Percentiles rank a stretch among this genome's conserved stretches.
Evolutionary conservation across 2,797 vertebrate species (phyloP).

Genomic region (Echeneis naucrates): DNA sequence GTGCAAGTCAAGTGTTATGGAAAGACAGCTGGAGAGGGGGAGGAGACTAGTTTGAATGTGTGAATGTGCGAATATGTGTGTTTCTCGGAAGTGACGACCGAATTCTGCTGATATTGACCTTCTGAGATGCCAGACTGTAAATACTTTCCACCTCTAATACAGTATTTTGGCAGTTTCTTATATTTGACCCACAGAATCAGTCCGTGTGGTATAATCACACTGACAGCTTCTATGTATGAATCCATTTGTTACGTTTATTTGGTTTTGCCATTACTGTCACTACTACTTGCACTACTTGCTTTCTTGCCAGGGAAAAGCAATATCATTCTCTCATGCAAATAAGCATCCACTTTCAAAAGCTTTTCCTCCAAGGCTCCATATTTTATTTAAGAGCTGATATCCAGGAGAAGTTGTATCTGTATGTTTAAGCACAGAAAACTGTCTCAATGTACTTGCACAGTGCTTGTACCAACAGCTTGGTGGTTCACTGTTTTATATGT

Average conservation of each 20-base stretch:
- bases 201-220: neutral
- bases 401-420: too few relatives aligned
- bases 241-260: too few relatives aligned
- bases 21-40: conserved; percentile 28
- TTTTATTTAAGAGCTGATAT: too few relatives aligned
- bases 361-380: neutral
- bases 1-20: conserved; percentile 45
- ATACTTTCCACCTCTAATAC: neutral
- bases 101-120: neutral
- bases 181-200: neutral
- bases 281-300: neutral
- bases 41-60: neutral
- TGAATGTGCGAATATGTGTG: conserved; percentile 6
- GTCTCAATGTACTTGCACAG: too few relatives aligned
- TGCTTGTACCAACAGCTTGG: too few relatives aligned
- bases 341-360: neutral
- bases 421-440: too few relatives aligned
- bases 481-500: too few relatives aligned
- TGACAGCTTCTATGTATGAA: neutral
- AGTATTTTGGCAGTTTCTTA: neutral
- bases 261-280: too few relatives aligned
- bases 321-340: neutral
- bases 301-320: neutral
- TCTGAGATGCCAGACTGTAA: neutral
- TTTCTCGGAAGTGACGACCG: neutral